These are phyloP conservation scores for Solenopsis invicta DNA, from an alignment of 1,140 invertebrate species.

Conservation along the genomic window DNA sequence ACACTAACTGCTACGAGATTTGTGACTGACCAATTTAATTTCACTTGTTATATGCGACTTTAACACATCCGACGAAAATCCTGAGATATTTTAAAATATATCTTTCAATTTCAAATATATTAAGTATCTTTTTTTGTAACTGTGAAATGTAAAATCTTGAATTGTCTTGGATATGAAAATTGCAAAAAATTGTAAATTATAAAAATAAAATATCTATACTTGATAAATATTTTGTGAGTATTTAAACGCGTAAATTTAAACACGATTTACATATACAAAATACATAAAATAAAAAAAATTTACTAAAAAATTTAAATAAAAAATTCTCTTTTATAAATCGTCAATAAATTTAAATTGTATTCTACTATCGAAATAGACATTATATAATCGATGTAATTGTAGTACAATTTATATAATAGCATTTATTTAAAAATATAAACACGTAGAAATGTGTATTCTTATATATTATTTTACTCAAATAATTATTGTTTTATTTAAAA, in stretches of 20 bases:
- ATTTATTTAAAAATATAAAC: constrained; percentile 20
- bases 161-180: not conserved
- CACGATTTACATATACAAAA: not conserved
- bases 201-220: constrained; percentile 19
- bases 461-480: not conserved
- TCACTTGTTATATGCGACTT: not conserved
- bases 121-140: not conserved
- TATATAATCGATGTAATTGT: not conserved
- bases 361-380: not conserved
- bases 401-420: not conserved
- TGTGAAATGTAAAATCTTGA: not conserved
- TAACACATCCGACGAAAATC: not conserved
- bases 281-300: not conserved
- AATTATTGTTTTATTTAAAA: not conserved
- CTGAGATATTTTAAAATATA: not conserved
- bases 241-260: not conserved
- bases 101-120: not conserved
- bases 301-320: not conserved
- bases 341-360: not conserved
- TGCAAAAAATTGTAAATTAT: not conserved
- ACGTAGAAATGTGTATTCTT: not conserved
- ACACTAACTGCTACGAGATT: not conserved
- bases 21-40: constrained; percentile 28
- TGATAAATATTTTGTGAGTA: not conserved
- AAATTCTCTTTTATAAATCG: not conserved